Base-by-base conservation (phyloP, 92 coral and sea anemone species). In the Blastomussa wellsi region DNA sequence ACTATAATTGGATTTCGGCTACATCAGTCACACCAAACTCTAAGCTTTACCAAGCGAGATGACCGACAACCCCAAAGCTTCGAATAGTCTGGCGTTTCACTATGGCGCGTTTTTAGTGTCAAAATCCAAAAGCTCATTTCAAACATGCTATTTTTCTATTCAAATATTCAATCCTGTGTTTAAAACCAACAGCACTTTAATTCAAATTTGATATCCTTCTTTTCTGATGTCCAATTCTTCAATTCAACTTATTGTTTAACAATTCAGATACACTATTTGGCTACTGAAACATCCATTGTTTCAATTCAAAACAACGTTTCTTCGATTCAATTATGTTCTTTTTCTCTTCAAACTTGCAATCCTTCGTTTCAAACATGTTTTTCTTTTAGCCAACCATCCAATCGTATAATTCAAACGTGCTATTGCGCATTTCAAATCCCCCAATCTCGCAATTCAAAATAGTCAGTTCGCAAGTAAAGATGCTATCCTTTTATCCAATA, bases 241-340 rank as follows among this genome's bases (percentile, higher is more conserved):
- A 67, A 67, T 67, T 28, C 16, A 67, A 67, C 49, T 67, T 67
- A 14, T 22, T 67, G 73, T 67, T 67, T 67, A 28, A 67, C 73
- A 67, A 67, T 67, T 67, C 73, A 22, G 38, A 67, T 67, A 20
- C 32, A 31, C 73, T 67, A 67, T 67, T 67, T 67, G 73, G 0
- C n/a, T 67, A 67, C 32, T 67, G 73, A 67, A 67, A 67, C 73
- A 67, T 67, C 73, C 73, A 67, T 67, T 67, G 38, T 67, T 67
- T 33, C 73, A 67, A 67, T 67, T 67, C 32, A n/a, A n/a, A n/a
- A n/a, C n/a, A n/a, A n/a, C n/a, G n/a, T n/a, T n/a, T n/a, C n/a
- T n/a, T n/a, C n/a, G n/a, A n/a, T n/a, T n/a, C n/a, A n/a, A n/a
- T n/a, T n/a, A n/a, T n/a, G n/a, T n/a, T n/a, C n/a, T n/a, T n/a